A percentile compares a stretch with the other conserved stretches of the same genome.
Evolutionary conservation across 2,797 vertebrate species (phyloP).

Genomic region (Echiichthys vipera): DNA sequence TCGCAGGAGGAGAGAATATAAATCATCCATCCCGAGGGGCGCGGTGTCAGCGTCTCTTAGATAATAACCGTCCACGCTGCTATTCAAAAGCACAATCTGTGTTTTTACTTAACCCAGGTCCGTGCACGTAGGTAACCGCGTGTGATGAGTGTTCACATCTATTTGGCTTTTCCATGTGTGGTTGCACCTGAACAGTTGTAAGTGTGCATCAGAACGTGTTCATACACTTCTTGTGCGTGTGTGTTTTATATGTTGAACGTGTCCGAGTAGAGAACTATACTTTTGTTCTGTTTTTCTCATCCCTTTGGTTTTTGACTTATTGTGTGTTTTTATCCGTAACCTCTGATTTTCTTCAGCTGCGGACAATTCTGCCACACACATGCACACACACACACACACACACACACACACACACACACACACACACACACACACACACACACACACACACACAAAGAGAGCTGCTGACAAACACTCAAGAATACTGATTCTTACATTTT

Average conservation of each 20-base stretch:
- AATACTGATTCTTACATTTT: no score
- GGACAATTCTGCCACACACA: background rate
- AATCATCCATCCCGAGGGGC: background rate
- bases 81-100: background rate
- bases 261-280: background rate
- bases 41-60: background rate
- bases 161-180: background rate
- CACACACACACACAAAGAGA: background rate
- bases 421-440: no score
- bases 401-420: no score
- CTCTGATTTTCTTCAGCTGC: constrained; percentile 9
- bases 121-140: no score
- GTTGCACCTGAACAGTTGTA: no score
- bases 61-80: background rate
- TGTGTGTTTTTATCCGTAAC: constrained; percentile 10
- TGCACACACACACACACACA: no score
- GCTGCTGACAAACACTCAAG: background rate
- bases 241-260: background rate
- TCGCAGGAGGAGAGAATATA: background rate
- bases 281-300: background rate
- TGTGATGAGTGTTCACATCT: no score
- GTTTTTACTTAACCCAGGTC: background rate
- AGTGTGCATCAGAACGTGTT: no score
- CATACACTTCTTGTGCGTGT: no score
- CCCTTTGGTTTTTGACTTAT: background rate